A percentile compares a stretch with the other conserved stretches of the same genome.
Evolutionary conservation across 2,113 vertebrate genomes (phyloP).

Genomic region (Zosterops lateralis): DNA sequence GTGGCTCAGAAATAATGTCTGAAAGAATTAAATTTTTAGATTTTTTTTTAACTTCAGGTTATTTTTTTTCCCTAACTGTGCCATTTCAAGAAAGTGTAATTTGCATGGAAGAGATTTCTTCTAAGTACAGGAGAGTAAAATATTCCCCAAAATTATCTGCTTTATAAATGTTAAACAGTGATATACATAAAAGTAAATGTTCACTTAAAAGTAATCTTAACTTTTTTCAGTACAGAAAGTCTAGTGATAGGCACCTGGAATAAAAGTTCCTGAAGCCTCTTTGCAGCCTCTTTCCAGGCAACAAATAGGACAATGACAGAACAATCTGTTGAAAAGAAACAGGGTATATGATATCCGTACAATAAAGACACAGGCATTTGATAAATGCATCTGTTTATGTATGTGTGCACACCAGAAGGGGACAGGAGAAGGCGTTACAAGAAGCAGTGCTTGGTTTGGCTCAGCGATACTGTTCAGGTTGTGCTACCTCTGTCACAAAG

Average conservation of each 20-base stretch:
- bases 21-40: background rate
- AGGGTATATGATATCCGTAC: background rate
- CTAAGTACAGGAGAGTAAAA: background rate
- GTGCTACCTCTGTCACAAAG: background rate
- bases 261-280: background rate
- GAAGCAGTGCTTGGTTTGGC: background rate
- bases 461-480: fast-evolving
- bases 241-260: background rate
- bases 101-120: background rate
- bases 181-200: background rate
- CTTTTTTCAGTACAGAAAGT: background rate
- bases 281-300: background rate
- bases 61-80: background rate
- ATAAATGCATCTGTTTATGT: background rate
- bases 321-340: background rate
- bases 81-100: background rate
- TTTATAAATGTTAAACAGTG: background rate
- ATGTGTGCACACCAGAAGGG: background rate
- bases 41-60: background rate
- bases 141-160: background rate
- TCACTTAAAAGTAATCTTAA: background rate
- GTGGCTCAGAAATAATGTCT: background rate
- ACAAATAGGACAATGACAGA: background rate
- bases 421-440: background rate
- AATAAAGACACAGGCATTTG: background rate